Percentiles rank a stretch among this genome's conserved stretches.
These are phyloP conservation scores for Agonopterix alstromeriana DNA, from an alignment of 2,888 invertebrate genomes.

Conservation along the genomic window DNA sequence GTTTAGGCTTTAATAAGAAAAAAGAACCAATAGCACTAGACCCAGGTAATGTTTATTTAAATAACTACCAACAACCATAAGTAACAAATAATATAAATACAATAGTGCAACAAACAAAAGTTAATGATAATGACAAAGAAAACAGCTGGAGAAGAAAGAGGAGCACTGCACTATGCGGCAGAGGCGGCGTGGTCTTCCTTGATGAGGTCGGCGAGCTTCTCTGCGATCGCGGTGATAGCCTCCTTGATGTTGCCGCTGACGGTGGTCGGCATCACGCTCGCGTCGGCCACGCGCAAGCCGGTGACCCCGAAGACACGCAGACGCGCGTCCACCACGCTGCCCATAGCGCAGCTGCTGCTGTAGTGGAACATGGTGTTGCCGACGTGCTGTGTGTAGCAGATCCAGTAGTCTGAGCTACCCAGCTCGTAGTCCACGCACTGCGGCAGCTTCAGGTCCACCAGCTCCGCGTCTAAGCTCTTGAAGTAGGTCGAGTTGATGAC, in stretches of 20 bases:
- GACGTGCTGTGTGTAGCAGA: conserved; percentile 23
- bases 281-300: conserved; percentile 21
- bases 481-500: conserved; percentile 27
- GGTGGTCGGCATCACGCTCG: conserved; percentile 23
- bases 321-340: conserved; percentile 24
- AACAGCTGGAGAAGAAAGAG: neutral
- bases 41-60: too few relatives aligned
- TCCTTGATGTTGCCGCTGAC: conserved; percentile 22
- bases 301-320: conserved; percentile 24
- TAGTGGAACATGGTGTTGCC: conserved; percentile 26
- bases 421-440: conserved; percentile 17
- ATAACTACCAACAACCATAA: too few relatives aligned
- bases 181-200: conserved; percentile 9
- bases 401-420: conserved; percentile 28
- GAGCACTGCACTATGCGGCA: neutral
- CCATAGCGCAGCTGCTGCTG: conserved; percentile 31
- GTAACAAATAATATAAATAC: too few relatives aligned
- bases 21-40: too few relatives aligned
- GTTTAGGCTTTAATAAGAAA: too few relatives aligned
- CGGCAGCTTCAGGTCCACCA: conserved; percentile 14
- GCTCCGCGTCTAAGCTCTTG: conserved; percentile 17
- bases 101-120: too few relatives aligned
- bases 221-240: conserved; percentile 28
- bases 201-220: conserved; percentile 31
- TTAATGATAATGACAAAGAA: neutral